A percentile compares a stretch with the other conserved stretches of the same genome.
These are phyloP conservation scores for Propithecus perrieri DNA, from an alignment of 2,797 vertebrate species.

Conservation along the genomic window DNA sequence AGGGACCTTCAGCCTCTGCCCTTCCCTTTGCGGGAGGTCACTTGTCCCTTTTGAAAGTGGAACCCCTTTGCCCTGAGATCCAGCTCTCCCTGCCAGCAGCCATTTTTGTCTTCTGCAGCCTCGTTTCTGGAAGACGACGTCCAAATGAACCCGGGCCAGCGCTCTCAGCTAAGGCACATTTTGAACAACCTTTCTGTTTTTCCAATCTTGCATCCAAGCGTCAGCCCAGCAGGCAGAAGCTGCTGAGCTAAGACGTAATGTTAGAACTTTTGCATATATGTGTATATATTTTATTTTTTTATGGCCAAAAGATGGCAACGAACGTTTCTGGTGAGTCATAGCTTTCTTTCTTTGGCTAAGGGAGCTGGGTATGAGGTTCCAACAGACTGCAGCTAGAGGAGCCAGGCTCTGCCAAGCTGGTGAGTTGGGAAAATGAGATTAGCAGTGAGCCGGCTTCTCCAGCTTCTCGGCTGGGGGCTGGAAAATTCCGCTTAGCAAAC, in stretches of 20 bases:
- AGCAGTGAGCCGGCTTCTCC: constrained; percentile 40
- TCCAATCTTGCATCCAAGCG: background rate
- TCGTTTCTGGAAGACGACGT: background rate
- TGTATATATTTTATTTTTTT: constrained; percentile 41
- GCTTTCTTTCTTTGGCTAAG: constrained; percentile 56
- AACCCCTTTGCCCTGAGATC: background rate
- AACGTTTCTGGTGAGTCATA: constrained; percentile 75
- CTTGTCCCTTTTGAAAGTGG: background rate
- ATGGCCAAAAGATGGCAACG: constrained; percentile 61
- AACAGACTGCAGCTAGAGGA: constrained; percentile 30
- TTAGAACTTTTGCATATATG: constrained; percentile 5
- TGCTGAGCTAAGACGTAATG: constrained; percentile 45
- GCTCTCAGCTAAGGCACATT: background rate
- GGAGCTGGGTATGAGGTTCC: constrained; percentile 53
- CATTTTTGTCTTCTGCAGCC: background rate
- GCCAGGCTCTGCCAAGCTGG: constrained; percentile 55
- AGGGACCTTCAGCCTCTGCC: background rate
- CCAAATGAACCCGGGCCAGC: background rate
- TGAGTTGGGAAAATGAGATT: constrained; percentile 40
- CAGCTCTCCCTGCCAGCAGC: background rate
- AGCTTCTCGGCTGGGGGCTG: background rate
- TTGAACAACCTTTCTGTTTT: background rate
- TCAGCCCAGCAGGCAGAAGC: constrained; percentile 40
- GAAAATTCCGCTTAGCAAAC: constrained; percentile 70
- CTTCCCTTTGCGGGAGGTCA: background rate